Evolutionary conservation across 2,797 vertebrate genomes (phyloP), one percentile per base, ranked within the genome.

Genomic region (Melanotaenia boesemani): DNA sequence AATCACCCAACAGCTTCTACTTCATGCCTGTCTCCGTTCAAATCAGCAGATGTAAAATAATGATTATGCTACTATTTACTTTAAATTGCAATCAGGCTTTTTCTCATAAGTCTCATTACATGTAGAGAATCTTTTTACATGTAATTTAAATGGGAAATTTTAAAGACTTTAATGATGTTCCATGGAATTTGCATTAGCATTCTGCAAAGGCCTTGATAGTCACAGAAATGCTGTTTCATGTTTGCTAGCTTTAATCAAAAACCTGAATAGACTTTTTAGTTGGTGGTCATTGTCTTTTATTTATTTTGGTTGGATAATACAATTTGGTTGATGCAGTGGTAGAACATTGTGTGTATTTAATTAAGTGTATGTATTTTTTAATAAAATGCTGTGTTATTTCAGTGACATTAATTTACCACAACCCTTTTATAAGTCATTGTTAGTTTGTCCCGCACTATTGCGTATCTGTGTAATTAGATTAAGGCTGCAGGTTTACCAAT

Each of bases 91-190:
- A 57, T 18, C 16, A 65, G 5, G 6, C 4, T 48, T 0, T 11
- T 64, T 7, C n/a, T 83, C 70, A 79, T 82, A 41, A 77, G 67
- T 10, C 18, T 60, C 37, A 85, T 82, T 63, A 75, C 54, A 46
- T 26, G 41, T 82, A 59, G 79, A 81, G 13, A 41, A 50, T 15
- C 24, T 66, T 74, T 70, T 58, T 65, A 76, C 58, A 54, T 56
- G 13, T 48, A 3, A 60, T 36, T 63, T 44, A 41, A 13, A 63
- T 13, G 20, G 0, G 9, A 67, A 44, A 15, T 9, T 9, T 18
- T 32, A 15, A 72, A 50, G 34, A 58, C 30, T 36, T 60, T 10
- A 44, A 30, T 24, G 39, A 22, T 34, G 32, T 56, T 39, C 39
- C 7, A 8, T 73, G 48, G 36, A 22, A 48, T 6, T 20, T 48